Percentiles rank a stretch among this genome's conserved stretches.
These are phyloP conservation scores for Busseola fusca DNA, from an alignment of 2,888 invertebrate genomes.

Conservation along the genomic window DNA sequence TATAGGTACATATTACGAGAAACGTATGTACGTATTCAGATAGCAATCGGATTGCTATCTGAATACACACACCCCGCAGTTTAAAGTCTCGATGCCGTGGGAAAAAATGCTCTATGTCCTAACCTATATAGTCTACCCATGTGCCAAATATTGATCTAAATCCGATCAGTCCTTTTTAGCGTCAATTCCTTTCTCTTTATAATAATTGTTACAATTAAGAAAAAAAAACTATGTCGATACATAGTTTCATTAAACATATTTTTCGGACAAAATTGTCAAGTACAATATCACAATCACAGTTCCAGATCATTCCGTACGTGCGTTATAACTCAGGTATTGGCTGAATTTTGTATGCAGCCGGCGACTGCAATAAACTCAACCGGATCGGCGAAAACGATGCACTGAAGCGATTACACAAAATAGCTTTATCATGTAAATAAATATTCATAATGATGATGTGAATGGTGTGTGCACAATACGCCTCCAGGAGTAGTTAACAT, in stretches of 20 bases:
- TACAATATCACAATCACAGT: constrained; percentile 10
- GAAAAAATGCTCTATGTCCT: not conserved
- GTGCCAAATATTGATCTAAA: no score
- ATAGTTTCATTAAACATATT: not conserved
- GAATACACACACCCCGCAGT: no score
- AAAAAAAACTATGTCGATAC: no score
- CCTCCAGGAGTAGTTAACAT: constrained; percentile 26
- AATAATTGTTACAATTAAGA: no score
- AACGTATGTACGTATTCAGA: no score
- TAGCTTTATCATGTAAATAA: constrained; percentile 41
- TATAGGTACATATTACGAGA: not conserved
- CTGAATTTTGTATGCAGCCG: constrained; percentile 62
- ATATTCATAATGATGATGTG: constrained; percentile 43
- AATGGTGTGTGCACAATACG: constrained; percentile 39
- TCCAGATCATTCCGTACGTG: constrained; percentile 9
- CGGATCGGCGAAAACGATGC: constrained; percentile 52
- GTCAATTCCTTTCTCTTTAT: not conserved
- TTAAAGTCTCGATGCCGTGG: no score
- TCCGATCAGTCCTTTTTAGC: not conserved
- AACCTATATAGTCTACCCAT: not conserved
- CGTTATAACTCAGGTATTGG: constrained; percentile 48
- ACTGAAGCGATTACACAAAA: constrained; percentile 57
- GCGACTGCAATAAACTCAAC: constrained; percentile 59
- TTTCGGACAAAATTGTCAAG: not conserved
- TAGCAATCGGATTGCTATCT: no score